These are phyloP conservation scores for Leucopsar rothschildi DNA, from an alignment of 2,113 vertebrate species.

Conservation along the genomic window DNA sequence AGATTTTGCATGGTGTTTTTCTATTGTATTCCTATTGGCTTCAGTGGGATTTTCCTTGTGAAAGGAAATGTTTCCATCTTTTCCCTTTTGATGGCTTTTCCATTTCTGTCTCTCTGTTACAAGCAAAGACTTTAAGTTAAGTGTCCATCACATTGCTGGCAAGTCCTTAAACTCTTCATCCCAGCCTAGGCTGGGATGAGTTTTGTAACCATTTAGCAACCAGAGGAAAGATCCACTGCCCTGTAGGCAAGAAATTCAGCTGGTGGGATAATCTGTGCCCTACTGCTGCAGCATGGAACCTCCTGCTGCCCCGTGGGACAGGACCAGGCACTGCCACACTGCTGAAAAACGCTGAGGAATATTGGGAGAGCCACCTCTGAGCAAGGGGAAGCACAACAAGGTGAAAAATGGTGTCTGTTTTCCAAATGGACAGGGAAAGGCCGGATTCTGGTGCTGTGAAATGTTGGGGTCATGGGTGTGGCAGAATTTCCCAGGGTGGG, in stretches of 20 bases:
- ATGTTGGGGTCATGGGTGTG: not conserved
- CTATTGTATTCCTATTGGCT: not conserved
- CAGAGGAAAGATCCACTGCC: not conserved
- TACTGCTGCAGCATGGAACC: not conserved
- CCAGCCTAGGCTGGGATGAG: not conserved
- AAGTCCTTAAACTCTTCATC: not conserved
- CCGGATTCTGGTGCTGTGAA: not conserved
- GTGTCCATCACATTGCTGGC: not conserved
- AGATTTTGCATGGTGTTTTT: not conserved
- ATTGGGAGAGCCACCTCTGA: not conserved
- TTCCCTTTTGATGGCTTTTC: not conserved
- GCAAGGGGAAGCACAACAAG: not conserved
- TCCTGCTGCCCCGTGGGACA: fast-evolving
- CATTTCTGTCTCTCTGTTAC: not conserved
- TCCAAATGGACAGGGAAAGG: not conserved
- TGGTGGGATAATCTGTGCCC: not conserved
- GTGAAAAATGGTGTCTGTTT: not conserved
- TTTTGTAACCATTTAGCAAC: not conserved
- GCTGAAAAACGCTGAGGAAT: not conserved
- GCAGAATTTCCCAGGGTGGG: not conserved
- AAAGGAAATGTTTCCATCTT: not conserved
- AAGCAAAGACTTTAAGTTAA: conserved; percentile 13
- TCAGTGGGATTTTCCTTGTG: not conserved
- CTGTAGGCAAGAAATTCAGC: not conserved
- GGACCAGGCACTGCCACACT: not conserved